These are phyloP conservation scores for Rhagophthalmus giganteus DNA, from an alignment of 2,888 invertebrate species.

Conservation along the genomic window DNA sequence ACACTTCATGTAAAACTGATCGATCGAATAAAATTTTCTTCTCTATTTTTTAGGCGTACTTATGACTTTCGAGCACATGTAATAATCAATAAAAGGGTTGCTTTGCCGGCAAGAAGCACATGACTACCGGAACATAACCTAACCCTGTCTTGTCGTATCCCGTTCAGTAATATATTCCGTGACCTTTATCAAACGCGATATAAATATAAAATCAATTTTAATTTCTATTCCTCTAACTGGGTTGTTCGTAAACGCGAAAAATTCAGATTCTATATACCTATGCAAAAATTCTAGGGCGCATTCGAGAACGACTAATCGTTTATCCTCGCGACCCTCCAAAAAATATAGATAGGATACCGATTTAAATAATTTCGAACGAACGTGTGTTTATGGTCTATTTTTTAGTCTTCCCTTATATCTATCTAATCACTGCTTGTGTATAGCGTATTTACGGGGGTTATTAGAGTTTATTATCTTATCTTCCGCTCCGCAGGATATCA, in stretches of 20 bases:
- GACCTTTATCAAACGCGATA: conserved; percentile 35
- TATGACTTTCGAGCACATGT: conserved; percentile 16
- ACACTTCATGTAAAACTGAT: no score
- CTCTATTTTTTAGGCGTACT: conserved; percentile 1
- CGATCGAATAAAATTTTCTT: conserved; percentile 6
- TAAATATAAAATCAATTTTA: conserved; percentile 38
- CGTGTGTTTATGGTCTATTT: no score
- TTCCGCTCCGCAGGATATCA: conserved; percentile 5
- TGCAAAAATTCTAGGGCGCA: no score
- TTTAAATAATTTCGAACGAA: no score
- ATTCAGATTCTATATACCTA: conserved; percentile 12
- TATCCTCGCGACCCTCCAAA: no score
- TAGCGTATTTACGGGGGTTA: conserved; percentile 2
- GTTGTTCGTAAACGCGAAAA: conserved; percentile 17
- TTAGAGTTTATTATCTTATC: conserved; percentile 20
- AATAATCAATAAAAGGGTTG: conserved; percentile 22
- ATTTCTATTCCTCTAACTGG: conserved; percentile 28
- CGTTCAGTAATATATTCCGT: conserved; percentile 30
- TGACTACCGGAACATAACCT: conserved; percentile 33
- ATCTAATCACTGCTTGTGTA: conserved; percentile 14
- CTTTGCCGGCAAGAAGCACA: conserved; percentile 30
- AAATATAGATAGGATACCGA: no score
- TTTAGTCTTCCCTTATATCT: no score
- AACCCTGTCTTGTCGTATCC: conserved; percentile 28
- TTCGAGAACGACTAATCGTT: no score